These are phyloP conservation scores for Stictocephala bisonia DNA, from an alignment of 2,888 invertebrate species.

Conservation along the genomic window DNA sequence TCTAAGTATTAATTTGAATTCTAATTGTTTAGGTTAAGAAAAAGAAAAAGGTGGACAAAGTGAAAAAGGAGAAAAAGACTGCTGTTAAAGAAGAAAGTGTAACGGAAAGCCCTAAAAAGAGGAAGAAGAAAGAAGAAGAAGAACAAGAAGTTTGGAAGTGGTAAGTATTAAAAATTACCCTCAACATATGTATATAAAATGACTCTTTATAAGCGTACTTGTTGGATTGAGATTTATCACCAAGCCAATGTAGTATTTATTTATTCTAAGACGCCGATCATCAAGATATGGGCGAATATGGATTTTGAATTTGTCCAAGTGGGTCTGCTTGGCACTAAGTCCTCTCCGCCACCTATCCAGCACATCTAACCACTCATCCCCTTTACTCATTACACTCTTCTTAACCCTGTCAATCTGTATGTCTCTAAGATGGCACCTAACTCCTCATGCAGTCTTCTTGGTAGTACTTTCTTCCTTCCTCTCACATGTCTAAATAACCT, in stretches of 20 bases:
- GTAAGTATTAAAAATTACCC: conserved; percentile 67
- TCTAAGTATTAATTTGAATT: too few species aligned
- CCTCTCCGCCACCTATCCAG: background rate
- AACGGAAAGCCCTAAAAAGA: conserved; percentile 60
- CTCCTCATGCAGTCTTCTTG: too few species aligned
- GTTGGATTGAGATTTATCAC: background rate
- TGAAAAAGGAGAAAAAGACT: conserved; percentile 61
- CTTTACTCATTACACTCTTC: too few species aligned
- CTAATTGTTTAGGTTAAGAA: conserved; percentile 60
- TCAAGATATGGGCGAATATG: too few species aligned
- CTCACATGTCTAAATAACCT: too few species aligned
- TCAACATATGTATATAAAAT: background rate
- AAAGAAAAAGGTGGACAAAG: conserved; percentile 54
- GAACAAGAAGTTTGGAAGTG: conserved; percentile 92
- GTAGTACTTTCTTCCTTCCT: too few species aligned
- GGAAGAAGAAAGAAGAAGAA: conserved; percentile 83
- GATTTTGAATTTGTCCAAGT: background rate
- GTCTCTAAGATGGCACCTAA: too few species aligned
- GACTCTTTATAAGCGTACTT: background rate
- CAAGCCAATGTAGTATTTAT: background rate
- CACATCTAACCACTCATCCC: too few species aligned
- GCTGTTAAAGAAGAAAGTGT: conserved; percentile 53
- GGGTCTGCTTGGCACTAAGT: too few species aligned
- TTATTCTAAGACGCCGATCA: too few species aligned
- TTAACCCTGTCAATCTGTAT: too few species aligned